These are phyloP conservation scores for Trialeurodes vaporariorum DNA, from an alignment of 1,140 invertebrate species.

Conservation along the genomic window DNA sequence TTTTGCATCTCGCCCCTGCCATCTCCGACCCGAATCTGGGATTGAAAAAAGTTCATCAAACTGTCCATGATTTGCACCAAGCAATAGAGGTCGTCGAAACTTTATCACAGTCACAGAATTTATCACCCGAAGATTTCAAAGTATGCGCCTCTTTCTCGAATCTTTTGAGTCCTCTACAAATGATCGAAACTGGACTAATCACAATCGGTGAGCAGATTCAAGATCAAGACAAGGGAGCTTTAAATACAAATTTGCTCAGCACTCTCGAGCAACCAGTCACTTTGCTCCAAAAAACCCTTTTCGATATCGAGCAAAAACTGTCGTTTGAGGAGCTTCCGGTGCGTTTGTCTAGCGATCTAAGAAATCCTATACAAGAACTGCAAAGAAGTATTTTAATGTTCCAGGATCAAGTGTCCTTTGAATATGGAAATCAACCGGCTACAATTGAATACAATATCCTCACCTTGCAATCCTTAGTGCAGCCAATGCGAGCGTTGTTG, in stretches of 20 bases:
- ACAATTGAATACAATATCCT: slow-evolving; percentile 24
- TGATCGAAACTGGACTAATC: neutral
- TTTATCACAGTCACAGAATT: neutral
- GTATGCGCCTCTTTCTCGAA: neutral
- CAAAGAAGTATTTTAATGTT: slow-evolving; percentile 24
- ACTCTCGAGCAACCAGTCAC: slow-evolving; percentile 23
- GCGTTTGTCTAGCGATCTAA: slow-evolving; percentile 18
- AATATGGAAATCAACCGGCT: slow-evolving; percentile 24
- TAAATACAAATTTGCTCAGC: slow-evolving; percentile 22
- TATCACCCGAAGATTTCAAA: neutral
- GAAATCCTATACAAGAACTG: slow-evolving; percentile 24
- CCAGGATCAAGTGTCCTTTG: slow-evolving; percentile 26
- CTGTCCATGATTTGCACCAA: slow-evolving; percentile 11
- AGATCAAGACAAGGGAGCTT: slow-evolving; percentile 19
- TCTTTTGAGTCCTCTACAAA: neutral
- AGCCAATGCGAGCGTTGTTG: slow-evolving; percentile 22
- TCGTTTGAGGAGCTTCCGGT: slow-evolving; percentile 12
- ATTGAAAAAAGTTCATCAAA: slow-evolving; percentile 19
- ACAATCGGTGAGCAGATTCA: slow-evolving; percentile 9
- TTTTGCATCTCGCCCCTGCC: slow-evolving; percentile 16
- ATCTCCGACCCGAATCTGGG: slow-evolving; percentile 19
- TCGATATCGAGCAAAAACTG: slow-evolving; percentile 10
- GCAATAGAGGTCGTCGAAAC: neutral
- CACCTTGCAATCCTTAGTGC: slow-evolving; percentile 22
- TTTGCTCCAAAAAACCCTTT: slow-evolving; percentile 25